phyloP scores from a whole-genome alignment of 2,797 vertebrate genomes.

The Catamblyrhynchus diadema region DNA sequence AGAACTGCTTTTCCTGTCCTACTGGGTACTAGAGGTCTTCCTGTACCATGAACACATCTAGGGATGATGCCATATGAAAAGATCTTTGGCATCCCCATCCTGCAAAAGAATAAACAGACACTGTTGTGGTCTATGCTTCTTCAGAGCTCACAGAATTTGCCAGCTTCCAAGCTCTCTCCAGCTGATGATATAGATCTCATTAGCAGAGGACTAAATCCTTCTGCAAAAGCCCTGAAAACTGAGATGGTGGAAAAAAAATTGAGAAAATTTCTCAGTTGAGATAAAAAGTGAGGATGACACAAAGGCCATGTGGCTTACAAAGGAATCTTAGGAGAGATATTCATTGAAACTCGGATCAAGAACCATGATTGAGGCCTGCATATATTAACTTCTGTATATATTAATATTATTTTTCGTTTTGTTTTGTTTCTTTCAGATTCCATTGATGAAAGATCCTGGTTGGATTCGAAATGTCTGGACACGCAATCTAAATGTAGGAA shows the following conservation, averaged over 20 bases:
- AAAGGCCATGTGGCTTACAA: background rate
- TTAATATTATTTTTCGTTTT: background rate
- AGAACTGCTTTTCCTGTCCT: background rate
- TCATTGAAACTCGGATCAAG: background rate
- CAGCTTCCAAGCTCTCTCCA: background rate
- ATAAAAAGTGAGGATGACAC: background rate
- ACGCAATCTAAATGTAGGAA: conserved; percentile 72
- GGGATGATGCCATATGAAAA: background rate
- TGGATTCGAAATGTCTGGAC: conserved; percentile 78
- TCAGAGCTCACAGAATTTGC: background rate
- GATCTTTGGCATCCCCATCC: background rate
- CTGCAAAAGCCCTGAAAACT: background rate
- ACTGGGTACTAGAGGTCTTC: background rate
- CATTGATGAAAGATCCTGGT: conserved; percentile 74
- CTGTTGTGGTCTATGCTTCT: background rate
- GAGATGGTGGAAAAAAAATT: background rate
- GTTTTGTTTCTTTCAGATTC: conserved; percentile 71
- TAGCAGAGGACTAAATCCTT: background rate
- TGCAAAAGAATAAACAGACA: background rate
- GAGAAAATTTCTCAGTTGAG: background rate
- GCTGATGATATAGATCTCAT: background rate
- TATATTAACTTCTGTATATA: background rate
- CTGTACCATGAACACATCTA: background rate
- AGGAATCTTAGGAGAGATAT: background rate
- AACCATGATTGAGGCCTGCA: background rate